Evolutionary conservation across 2,113 vertebrate genomes (phyloP), one percentile per base, ranked within the genome.

Genomic region (Geococcyx californianus): DNA sequence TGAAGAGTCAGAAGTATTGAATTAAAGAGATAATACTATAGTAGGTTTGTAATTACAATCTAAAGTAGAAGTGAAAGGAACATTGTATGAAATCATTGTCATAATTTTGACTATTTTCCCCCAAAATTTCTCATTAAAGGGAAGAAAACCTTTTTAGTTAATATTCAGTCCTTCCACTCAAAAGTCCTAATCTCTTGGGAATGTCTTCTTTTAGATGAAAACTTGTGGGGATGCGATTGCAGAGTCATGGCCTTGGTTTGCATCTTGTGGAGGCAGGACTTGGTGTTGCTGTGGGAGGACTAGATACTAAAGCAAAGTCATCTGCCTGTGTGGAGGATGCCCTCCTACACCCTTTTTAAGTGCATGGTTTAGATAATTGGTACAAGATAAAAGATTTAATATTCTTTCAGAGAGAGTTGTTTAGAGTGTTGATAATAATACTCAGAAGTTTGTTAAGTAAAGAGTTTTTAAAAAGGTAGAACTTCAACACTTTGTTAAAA

Each of bases 141-240:
- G 49, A 72, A 52, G 31, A 16, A 60, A 38, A 31, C 60, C 20
- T 58, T 66, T 55, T 67, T 7, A 5, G 52, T 60, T 67, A 24
- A 24, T 2, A 6, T 9, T 10, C 40, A 21, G 12, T 54, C 36
- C 29, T 81, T 74, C 52, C 10, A 13, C 45, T 40, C 21, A 7
- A 20, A 56, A 74, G 40, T 45, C 44, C 29, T 6, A 58, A 28
- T 12, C 40, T 69, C 36, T n/a, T 24, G n/a, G 3, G 16, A 18
- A 4, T 2, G 10, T 54, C 23, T n/a, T n/a, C n/a, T n/a, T n/a
- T n/a, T n/a, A n/a, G n/a, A n/a, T n/a, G n/a, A n/a, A n/a, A n/a
- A n/a, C 28, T 20, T 13, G 29, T 5, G 31, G 51, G 55, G 47
- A 31, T 38, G 66, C 3, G 13, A 18, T 11, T 0, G 13, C 56